These are phyloP conservation scores for Drosophila paranaensis DNA, from an alignment of 2,888 invertebrate genomes.

Conservation along the genomic window DNA sequence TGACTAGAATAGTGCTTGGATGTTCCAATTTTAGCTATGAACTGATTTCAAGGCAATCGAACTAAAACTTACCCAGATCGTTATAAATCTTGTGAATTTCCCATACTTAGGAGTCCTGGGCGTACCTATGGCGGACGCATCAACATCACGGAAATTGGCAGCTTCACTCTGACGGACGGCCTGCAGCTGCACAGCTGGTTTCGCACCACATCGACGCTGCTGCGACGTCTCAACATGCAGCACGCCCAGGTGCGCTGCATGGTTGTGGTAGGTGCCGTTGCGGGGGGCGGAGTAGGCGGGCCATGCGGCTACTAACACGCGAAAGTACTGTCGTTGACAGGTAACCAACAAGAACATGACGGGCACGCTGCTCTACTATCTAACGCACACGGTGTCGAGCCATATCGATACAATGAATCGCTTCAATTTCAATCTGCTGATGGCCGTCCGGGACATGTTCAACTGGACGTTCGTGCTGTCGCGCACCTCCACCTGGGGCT, in stretches of 20 bases:
- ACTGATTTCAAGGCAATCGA: background rate
- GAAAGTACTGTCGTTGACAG: slow-evolving; percentile 49
- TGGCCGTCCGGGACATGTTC: slow-evolving; percentile 88
- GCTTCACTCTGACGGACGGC: slow-evolving; percentile 83
- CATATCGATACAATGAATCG: slow-evolving; percentile 88
- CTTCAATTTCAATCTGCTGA: slow-evolving; percentile 87
- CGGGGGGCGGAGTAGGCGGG: background rate
- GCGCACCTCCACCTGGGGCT: slow-evolving; percentile 88
- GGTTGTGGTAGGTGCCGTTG: slow-evolving; percentile 85
- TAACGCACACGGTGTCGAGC: slow-evolving; percentile 85
- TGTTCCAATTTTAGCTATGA: background rate
- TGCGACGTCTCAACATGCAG: slow-evolving; percentile 86
- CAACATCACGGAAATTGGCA: slow-evolving; percentile 85
- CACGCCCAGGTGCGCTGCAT: slow-evolving; percentile 86
- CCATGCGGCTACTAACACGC: background rate
- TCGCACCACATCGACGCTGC: slow-evolving; percentile 76
- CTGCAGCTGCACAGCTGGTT: slow-evolving; percentile 78
- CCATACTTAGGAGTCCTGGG: slow-evolving; percentile 86
- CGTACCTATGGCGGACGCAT: slow-evolving; percentile 86
- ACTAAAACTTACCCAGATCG: background rate
- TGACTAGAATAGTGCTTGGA: background rate
- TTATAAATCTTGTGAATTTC: background rate
- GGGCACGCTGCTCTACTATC: slow-evolving; percentile 85
- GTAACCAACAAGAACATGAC: slow-evolving; percentile 85
- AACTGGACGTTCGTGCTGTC: slow-evolving; percentile 86